Evolutionary conservation across 2,888 invertebrate genomes (phyloP).

Genomic region (Agrochola macilenta): DNA sequence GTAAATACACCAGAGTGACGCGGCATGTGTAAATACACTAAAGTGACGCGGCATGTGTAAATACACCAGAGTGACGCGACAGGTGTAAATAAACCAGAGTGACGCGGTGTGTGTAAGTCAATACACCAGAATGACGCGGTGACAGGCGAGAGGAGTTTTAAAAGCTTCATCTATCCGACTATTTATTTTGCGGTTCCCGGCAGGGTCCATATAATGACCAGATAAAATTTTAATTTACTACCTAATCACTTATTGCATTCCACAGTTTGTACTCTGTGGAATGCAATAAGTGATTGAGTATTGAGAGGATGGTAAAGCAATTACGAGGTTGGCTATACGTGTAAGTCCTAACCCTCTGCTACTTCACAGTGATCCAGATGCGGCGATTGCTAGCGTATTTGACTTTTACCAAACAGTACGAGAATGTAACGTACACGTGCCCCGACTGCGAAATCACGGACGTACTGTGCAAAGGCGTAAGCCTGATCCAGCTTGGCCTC

Average conservation of each 20-base stretch:
- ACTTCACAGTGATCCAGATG: slow-evolving; percentile 37
- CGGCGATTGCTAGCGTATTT: slow-evolving; percentile 26
- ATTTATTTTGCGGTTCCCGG: background rate
- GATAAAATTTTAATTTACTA: background rate
- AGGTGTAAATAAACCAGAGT: too few relatives aligned
- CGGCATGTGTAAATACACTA: too few relatives aligned
- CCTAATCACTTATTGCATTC: too few relatives aligned
- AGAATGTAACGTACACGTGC: slow-evolving; percentile 69
- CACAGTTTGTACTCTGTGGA: too few relatives aligned
- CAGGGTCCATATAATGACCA: too few relatives aligned
- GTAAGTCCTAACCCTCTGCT: background rate
- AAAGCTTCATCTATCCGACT: too few relatives aligned
- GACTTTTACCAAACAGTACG: accelerated
- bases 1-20: too few relatives aligned
- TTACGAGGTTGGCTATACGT: background rate
- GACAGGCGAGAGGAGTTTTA: too few relatives aligned
- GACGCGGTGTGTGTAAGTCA: too few relatives aligned
- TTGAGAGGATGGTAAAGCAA: background rate
- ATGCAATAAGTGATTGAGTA: background rate
- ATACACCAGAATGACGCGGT: too few relatives aligned
- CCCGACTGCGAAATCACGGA: slow-evolving; percentile 72
- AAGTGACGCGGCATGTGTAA: too few relatives aligned
- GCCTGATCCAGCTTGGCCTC: slow-evolving; percentile 71
- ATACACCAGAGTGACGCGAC: too few relatives aligned
- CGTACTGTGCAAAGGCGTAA: slow-evolving; percentile 78